Conservation (phyloP, 2,113 vertebrate species). For the Phoenicopterus ruber region DNA sequence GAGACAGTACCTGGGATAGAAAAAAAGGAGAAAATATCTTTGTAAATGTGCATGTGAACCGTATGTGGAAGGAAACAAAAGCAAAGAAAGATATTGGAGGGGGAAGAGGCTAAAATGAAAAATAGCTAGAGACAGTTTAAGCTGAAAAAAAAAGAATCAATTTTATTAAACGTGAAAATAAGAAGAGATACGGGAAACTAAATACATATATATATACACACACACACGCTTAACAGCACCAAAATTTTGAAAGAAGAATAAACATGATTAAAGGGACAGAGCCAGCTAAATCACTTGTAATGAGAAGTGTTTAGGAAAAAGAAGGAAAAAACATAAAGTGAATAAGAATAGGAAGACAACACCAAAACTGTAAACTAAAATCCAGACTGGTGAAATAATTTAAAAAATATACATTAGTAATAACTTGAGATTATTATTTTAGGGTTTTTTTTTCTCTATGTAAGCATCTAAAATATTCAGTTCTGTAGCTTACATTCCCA, state of each 20-base stretch:
- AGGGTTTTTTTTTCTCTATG: accelerated
- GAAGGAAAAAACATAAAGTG: background rate
- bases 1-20: background rate
- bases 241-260: background rate
- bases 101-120: background rate
- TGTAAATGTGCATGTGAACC: background rate
- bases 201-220: background rate
- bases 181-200: background rate
- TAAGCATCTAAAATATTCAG: background rate
- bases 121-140: background rate
- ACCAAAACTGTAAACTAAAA: background rate
- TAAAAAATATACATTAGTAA: background rate
- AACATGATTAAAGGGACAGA: background rate
- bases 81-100: background rate
- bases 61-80: background rate
- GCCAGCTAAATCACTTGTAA: background rate
- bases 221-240: background rate
- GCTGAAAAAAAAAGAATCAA: background rate
- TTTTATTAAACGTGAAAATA: background rate
- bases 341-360: background rate
- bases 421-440: background rate
- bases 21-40: background rate
- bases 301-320: background rate
- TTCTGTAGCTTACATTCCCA: background rate
- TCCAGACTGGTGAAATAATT: background rate